phyloP scores from a whole-genome alignment of 2,113 vertebrate genomes.

The Rafetus swinhoei region DNA sequence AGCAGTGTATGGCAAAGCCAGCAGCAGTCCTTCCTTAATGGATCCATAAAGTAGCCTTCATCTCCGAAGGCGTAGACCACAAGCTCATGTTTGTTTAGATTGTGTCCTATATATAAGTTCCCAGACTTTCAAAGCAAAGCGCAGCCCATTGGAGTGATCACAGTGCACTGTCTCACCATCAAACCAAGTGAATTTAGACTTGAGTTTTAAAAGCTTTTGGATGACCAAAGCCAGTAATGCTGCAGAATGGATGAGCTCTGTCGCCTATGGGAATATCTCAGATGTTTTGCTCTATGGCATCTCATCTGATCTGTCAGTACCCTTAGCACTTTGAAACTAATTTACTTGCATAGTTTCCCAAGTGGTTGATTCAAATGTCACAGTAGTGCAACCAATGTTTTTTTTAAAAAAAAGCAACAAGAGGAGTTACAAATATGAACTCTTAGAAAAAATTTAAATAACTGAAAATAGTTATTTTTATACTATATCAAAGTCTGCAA shows the following conservation, averaged over 20 bases:
- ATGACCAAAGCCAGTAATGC: neutral
- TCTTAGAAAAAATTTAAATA: neutral
- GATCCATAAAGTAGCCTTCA: neutral
- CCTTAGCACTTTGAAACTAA: neutral
- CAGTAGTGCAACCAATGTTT: neutral
- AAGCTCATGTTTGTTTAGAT: neutral
- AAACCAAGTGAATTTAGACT: neutral
- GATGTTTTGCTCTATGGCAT: neutral
- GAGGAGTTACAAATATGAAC: neutral
- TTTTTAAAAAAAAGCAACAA: neutral
- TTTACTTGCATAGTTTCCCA: neutral
- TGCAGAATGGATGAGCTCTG: neutral
- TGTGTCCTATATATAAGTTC: neutral
- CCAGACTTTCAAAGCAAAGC: neutral
- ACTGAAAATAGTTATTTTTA: neutral
- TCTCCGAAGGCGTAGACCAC: neutral
- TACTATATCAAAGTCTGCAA: neutral
- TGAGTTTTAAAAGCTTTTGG: neutral
- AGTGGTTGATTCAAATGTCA: neutral
- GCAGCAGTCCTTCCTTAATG: neutral
- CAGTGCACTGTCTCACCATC: neutral
- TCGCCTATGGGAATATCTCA: neutral
- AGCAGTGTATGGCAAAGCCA: neutral
- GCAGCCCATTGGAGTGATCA: neutral
- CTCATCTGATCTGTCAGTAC: constrained; percentile 27